Conservation (phyloP, 2,888 invertebrate species). For the Branchellion lobata region DNA sequence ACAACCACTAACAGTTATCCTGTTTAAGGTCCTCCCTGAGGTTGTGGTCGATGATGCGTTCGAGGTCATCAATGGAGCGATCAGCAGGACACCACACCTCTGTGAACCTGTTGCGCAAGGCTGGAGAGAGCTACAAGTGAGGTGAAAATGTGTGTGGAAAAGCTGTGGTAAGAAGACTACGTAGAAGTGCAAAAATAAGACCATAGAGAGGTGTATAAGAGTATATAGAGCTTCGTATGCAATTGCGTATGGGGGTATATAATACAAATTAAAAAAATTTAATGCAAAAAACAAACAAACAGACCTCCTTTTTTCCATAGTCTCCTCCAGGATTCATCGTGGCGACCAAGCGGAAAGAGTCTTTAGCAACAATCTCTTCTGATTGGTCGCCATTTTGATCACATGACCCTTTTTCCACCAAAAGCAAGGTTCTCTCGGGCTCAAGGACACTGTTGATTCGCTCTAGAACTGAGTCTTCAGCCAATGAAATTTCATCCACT, state of each 20-base stretch:
- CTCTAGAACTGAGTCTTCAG: constrained; percentile 96
- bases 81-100: constrained; percentile 89
- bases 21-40: constrained; percentile 62
- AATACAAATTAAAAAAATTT: too few species aligned
- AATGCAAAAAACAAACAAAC: too few species aligned
- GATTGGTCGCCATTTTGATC: constrained; percentile 52
- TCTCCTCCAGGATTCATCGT: constrained; percentile 99
- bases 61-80: constrained; percentile 70
- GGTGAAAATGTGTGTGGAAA: not conserved
- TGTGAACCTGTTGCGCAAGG: constrained; percentile 92
- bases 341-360: constrained; percentile 84
- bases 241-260: too few species aligned
- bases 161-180: not conserved
- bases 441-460: constrained; percentile 88
- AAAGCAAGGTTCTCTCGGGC: constrained; percentile 82
- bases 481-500: constrained; percentile 96
- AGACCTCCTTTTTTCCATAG: constrained; percentile 96
- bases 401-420: constrained; percentile 78
- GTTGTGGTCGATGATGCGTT: constrained; percentile 79
- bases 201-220: not conserved
- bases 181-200: not conserved
- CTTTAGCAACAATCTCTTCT: constrained; percentile 64
- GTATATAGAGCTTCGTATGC: too few species aligned
- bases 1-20: not conserved
- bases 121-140: constrained; percentile 76